These are phyloP conservation scores for Lophotriccus pileatus DNA, from an alignment of 2,797 vertebrate species.

Conservation along the genomic window DNA sequence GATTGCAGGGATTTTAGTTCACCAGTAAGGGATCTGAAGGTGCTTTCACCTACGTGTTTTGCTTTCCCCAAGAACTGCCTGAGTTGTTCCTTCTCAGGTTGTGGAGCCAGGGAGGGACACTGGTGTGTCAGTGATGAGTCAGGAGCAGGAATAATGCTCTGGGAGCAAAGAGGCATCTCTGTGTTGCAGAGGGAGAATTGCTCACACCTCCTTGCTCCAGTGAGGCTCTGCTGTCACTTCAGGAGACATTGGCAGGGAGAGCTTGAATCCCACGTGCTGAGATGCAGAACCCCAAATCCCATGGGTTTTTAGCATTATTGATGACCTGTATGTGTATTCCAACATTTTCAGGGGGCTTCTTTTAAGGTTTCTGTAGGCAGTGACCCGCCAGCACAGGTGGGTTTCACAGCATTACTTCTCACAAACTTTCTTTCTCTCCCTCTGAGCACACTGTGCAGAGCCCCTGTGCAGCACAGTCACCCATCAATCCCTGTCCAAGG, in stretches of 20 bases:
- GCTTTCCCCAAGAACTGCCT: background rate
- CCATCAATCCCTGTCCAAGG: background rate
- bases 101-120: background rate
- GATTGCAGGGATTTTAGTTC: background rate
- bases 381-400: background rate
- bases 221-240: background rate
- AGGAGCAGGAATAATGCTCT: background rate
- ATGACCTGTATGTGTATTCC: background rate
- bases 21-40: no score
- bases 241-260: background rate
- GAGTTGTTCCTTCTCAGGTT: background rate
- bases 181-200: background rate
- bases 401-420: background rate
- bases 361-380: background rate
- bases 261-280: rapidly evolving
- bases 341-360: background rate
- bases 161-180: background rate
- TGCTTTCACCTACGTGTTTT: background rate
- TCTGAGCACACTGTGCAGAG: background rate
- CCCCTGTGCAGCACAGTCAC: background rate
- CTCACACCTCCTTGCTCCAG: background rate
- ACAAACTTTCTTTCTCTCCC: background rate
- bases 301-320: background rate
- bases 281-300: background rate
- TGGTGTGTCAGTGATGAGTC: background rate